A percentile compares a stretch with the other conserved stretches of the same genome.
Conservation (phyloP, 92 coral and sea anemone species). For the Zoanthus gigantus region DNA sequence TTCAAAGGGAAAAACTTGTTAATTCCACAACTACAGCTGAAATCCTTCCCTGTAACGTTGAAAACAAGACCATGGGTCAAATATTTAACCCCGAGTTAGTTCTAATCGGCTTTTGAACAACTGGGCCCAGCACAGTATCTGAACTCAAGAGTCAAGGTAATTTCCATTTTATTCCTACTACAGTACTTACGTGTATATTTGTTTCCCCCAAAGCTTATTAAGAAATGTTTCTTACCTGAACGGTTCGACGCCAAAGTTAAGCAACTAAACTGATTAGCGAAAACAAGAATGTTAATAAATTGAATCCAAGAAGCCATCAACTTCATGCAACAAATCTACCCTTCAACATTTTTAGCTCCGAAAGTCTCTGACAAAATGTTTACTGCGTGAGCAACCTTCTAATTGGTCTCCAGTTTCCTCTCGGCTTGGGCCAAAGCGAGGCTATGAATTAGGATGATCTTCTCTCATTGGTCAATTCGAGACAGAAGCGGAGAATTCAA, state of each 20-base stretch:
- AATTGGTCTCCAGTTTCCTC: slow-evolving; percentile 25
- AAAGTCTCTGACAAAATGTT: background rate
- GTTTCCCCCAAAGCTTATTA: background rate
- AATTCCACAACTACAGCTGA: too few relatives aligned
- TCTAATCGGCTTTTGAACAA: too few relatives aligned
- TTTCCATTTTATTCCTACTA: background rate
- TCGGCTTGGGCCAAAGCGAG: slow-evolving; percentile 27
- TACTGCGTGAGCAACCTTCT: background rate
- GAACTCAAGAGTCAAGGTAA: too few relatives aligned
- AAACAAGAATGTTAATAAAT: background rate
- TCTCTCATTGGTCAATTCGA: slow-evolving; percentile 36
- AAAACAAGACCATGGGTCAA: too few relatives aligned
- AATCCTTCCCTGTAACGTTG: too few relatives aligned
- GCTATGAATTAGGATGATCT: background rate
- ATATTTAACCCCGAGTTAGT: too few relatives aligned
- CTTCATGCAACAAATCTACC: background rate
- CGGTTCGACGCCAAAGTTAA: background rate
- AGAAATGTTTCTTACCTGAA: background rate
- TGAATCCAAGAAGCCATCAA: slow-evolving; percentile 21
- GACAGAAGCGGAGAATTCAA: slow-evolving; percentile 26
- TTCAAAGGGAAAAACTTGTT: too few relatives aligned
- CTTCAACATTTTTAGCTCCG: background rate
- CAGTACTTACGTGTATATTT: background rate
- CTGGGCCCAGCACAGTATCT: too few relatives aligned
- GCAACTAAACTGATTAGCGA: background rate